Evolutionary conservation across 2,113 vertebrate species (phyloP).

Genomic region (Boulengeromyrus knoepffleri): DNA sequence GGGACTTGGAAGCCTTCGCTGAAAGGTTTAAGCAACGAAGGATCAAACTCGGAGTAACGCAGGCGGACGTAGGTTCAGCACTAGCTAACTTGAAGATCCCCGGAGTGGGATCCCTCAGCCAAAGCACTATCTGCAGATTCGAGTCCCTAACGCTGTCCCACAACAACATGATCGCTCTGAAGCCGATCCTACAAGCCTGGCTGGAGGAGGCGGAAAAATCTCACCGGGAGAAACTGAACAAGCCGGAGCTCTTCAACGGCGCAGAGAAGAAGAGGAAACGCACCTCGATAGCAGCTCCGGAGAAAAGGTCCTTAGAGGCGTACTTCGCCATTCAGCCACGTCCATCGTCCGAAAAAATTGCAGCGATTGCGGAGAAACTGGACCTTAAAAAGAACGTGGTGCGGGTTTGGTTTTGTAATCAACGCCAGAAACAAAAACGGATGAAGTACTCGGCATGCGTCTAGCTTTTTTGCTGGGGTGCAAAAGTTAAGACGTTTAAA

Average conservation of each 20-base stretch:
- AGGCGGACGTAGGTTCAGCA: conserved; percentile 91
- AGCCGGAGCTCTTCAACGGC: conserved; percentile 94
- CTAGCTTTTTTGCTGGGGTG: conserved; percentile 47
- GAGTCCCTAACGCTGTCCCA: conserved; percentile 95
- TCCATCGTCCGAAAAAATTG: conserved; percentile 95
- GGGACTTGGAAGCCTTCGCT: conserved; percentile 95
- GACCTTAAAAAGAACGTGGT: conserved; percentile 99
- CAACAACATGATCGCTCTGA: conserved; percentile 98
- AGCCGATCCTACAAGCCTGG: conserved; percentile 97
- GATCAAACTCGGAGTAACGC: conserved; percentile 96
- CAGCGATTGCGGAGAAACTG: conserved; percentile 93
- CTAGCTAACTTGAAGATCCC: conserved; percentile 97
- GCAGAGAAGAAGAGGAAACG: conserved; percentile 94
- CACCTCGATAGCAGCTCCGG: conserved; percentile 91
- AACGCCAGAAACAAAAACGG: conserved; percentile 98
- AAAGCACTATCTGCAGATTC: conserved; percentile 98
- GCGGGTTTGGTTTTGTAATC: conserved; percentile 98
- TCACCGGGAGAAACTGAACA: conserved; percentile 93
- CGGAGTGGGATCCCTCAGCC: conserved; percentile 93
- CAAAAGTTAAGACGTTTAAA: conserved; percentile 36
- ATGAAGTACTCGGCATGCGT: conserved; percentile 98
- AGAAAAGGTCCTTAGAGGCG: conserved; percentile 93
- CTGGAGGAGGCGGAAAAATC: conserved; percentile 96
- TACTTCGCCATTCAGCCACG: conserved; percentile 95
- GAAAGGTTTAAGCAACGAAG: conserved; percentile 96